Conservation (phyloP, 1,140 invertebrate species). For the Pygmarrhopalites habei region DNA sequence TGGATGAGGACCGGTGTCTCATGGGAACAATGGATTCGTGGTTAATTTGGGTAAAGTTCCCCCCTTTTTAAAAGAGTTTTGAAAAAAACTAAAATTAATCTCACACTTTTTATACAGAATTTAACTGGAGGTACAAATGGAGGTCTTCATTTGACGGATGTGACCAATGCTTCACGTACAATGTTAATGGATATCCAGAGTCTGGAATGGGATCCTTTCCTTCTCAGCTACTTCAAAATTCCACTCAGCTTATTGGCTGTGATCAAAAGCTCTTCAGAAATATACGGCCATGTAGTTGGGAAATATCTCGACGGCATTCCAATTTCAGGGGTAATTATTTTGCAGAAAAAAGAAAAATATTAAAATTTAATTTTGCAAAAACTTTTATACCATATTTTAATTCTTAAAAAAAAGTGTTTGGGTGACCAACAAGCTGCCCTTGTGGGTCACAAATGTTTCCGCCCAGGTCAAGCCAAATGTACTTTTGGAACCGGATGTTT, state of each 20-base stretch:
- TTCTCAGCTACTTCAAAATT: conserved; percentile 85
- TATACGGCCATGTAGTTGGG: conserved; percentile 70
- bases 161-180: conserved; percentile 92
- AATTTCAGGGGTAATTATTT: conserved; percentile 71
- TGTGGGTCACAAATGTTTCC: conserved; percentile 85
- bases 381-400: neutral
- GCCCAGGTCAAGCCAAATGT: conserved; percentile 73
- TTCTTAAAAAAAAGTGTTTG: conserved; percentile 56
- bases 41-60: conserved; percentile 91
- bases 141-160: conserved; percentile 85
- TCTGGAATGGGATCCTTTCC: conserved; percentile 75
- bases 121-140: conserved; percentile 74
- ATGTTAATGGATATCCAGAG: conserved; percentile 89
- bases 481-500: conserved; percentile 97
- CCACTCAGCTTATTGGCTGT: conserved; percentile 73
- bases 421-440: conserved; percentile 93
- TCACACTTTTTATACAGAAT: conserved; percentile 69
- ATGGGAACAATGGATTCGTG: conserved; percentile 95
- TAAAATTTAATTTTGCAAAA: neutral
- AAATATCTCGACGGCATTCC: conserved; percentile 70
- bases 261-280: conserved; percentile 83
- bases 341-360: too few species aligned
- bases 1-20: conserved; percentile 65
- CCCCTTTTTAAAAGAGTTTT: too few species aligned
- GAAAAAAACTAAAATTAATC: too few species aligned